Evolutionary conservation across 2,113 vertebrate genomes (phyloP).

Genomic region (Athene noctua): DNA sequence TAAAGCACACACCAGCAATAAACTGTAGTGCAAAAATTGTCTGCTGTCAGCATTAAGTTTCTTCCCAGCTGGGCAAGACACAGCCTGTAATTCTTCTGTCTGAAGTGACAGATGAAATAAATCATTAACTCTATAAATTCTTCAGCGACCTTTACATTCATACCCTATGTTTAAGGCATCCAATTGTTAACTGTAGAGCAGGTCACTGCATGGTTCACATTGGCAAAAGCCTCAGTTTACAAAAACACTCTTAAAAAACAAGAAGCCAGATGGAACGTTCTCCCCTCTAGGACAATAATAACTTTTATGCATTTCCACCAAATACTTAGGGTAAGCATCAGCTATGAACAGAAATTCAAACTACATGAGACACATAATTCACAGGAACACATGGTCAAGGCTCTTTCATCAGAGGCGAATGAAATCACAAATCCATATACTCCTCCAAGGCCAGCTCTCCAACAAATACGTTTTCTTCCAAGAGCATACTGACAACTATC

Average conservation of each 20-base stretch:
- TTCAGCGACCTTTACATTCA: constrained; percentile 1
- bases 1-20: not conserved
- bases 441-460: not conserved
- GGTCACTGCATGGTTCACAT: not conserved
- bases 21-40: not conserved
- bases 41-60: not conserved
- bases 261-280: not conserved
- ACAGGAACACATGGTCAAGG: not conserved
- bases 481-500: not conserved
- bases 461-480: not conserved
- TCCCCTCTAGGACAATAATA: not conserved
- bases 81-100: not conserved
- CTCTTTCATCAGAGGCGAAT: not conserved
- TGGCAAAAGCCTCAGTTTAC: not conserved
- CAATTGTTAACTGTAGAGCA: not conserved
- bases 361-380: not conserved
- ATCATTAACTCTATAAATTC: constrained; percentile 23
- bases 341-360: constrained; percentile 8
- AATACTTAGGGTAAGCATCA: not conserved
- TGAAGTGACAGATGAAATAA: constrained; percentile 36
- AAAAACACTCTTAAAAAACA: not conserved
- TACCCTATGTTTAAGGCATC: not conserved
- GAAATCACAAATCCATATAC: not conserved
- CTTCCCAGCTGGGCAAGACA: not conserved
- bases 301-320: not conserved